These are phyloP conservation scores for Pachyramphus minor DNA, from an alignment of 2,113 vertebrate species.

Conservation along the genomic window DNA sequence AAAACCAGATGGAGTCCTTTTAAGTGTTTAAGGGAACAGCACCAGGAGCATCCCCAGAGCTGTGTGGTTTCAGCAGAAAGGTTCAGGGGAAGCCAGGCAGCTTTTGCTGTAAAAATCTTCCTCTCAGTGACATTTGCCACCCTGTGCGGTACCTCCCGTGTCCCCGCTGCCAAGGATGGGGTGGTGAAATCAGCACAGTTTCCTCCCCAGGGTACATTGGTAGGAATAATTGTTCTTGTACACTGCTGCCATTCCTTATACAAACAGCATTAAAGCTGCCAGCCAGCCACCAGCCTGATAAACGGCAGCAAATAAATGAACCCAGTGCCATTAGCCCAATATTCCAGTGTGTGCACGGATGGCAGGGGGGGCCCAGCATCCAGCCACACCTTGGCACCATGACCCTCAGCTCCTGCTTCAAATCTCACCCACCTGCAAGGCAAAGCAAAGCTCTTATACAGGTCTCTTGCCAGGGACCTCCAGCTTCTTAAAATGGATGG, in stretches of 20 bases:
- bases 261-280: constrained; percentile 13
- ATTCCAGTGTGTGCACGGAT: background rate
- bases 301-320: constrained; percentile 13
- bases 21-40: constrained; percentile 32
- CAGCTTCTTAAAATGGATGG: background rate
- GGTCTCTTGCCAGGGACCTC: background rate
- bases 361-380: background rate
- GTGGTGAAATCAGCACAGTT: background rate
- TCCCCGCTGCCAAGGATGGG: rapidly evolving
- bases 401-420: background rate
- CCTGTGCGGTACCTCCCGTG: background rate
- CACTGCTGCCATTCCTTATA: background rate
- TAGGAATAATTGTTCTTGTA: constrained; percentile 25
- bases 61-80: background rate
- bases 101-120: background rate
- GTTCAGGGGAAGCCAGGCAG: background rate
- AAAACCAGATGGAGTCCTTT: constrained; percentile 61
- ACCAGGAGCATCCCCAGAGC: background rate
- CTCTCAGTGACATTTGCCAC: background rate
- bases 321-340: background rate
- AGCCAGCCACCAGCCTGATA: background rate
- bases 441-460: background rate
- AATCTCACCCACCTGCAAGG: background rate
- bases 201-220: background rate
- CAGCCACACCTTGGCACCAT: background rate